Conservation (phyloP, 92 coral and sea anemone species). For the Zoanthus sansibaricus region DNA sequence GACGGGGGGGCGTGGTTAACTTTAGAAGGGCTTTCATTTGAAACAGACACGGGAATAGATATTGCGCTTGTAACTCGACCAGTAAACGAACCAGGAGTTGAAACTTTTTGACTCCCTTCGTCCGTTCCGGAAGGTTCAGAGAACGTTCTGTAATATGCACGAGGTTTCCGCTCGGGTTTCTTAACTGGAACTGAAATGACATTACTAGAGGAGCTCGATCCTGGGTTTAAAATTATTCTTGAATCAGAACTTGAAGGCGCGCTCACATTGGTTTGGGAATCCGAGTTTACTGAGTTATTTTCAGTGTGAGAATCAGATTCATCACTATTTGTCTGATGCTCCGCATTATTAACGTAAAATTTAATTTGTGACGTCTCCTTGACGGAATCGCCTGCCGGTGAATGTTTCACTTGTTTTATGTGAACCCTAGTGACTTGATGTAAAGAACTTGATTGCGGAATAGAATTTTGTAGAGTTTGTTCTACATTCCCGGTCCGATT, state of each 20-base stretch:
- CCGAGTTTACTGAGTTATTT: neutral
- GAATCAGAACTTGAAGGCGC: neutral
- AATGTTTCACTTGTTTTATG: slow-evolving; percentile 33
- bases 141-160: slow-evolving; percentile 38
- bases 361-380: slow-evolving; percentile 26
- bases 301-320: neutral
- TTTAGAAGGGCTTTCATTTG: slow-evolving; percentile 1
- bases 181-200: slow-evolving; percentile 28
- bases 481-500: neutral
- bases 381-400: slow-evolving; percentile 18
- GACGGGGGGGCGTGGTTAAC: neutral
- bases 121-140: slow-evolving; percentile 34
- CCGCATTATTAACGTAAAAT: slow-evolving; percentile 10
- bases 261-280: neutral
- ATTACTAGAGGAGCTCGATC: slow-evolving; percentile 24
- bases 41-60: slow-evolving; percentile 31
- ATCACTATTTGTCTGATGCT: slow-evolving; percentile 2
- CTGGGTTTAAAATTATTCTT: slow-evolving; percentile 14
- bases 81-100: slow-evolving; percentile 38
- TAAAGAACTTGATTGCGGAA: slow-evolving; percentile 6
- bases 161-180: slow-evolving; percentile 16
- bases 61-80: slow-evolving; percentile 29
- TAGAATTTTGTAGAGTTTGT: neutral
- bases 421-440: slow-evolving; percentile 41
- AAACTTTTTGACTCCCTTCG: neutral